Evolutionary conservation across 2,113 vertebrate species (phyloP).

Genomic region (Centrocercus urophasianus): DNA sequence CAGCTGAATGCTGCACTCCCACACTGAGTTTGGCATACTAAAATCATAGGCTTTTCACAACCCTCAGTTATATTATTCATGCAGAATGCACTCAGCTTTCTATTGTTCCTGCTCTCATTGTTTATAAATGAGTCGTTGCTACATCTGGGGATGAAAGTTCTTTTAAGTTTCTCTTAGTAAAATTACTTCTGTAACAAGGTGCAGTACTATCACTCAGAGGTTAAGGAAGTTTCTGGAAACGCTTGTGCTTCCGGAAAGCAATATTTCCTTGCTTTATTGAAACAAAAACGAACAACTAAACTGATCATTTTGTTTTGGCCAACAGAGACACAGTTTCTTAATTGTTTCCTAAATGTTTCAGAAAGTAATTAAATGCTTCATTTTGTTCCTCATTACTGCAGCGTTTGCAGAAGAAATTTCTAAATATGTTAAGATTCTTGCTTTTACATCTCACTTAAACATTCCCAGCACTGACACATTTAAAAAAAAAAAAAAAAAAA

Average conservation of each 20-base stretch:
- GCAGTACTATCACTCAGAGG: neutral
- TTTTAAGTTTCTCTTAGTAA: constrained; percentile 28
- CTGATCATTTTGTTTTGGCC: neutral
- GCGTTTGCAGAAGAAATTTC: neutral
- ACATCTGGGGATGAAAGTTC: constrained; percentile 26
- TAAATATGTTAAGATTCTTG: neutral
- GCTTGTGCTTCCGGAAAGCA: neutral
- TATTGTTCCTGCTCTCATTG: constrained; percentile 56
- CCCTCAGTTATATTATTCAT: constrained; percentile 61
- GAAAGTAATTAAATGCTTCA: neutral
- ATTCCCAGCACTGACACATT: neutral
- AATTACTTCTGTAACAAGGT: neutral
- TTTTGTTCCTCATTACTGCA: neutral
- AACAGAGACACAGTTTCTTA: neutral
- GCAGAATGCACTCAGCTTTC: constrained; percentile 53
- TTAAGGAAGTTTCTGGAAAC: constrained; percentile 32
- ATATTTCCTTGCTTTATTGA: neutral
- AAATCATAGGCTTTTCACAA: constrained; percentile 41
- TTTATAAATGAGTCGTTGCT: constrained; percentile 65
- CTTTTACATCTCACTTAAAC: neutral
- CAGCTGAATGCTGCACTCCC: constrained; percentile 42
- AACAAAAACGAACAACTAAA: neutral
- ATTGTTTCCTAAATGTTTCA: neutral
- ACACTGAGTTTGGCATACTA: constrained; percentile 28
- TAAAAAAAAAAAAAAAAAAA: neutral